These are phyloP conservation scores for Leptopilina clavipes DNA, from an alignment of 1,140 invertebrate genomes.

Conservation along the genomic window DNA sequence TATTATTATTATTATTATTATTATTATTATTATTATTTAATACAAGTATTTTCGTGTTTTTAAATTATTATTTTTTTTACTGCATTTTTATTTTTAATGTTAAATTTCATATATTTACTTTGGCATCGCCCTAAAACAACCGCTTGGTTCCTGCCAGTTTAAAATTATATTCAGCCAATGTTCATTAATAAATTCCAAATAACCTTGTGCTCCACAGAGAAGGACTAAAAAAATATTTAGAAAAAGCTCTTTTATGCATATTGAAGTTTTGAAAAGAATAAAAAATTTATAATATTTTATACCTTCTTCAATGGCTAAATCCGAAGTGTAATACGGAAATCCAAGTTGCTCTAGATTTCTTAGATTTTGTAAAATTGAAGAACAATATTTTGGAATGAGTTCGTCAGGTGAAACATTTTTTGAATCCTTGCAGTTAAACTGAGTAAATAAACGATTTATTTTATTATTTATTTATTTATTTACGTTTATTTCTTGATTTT, in stretches of 20 bases:
- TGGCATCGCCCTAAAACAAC: background rate
- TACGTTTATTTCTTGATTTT: background rate
- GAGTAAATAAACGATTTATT: background rate
- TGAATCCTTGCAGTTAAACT: background rate
- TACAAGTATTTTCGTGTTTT: too few species aligned
- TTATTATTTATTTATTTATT: too few species aligned
- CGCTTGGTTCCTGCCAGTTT: background rate
- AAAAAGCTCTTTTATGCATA: background rate
- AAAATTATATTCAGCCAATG: background rate
- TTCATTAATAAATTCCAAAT: background rate
- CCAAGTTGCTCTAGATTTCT: background rate
- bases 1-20: too few species aligned
- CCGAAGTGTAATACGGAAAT: background rate
- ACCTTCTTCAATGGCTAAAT: constrained; percentile 5
- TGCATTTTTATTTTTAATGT: too few species aligned
- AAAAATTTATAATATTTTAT: background rate
- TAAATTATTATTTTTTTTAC: too few species aligned
- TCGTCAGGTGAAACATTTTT: background rate
- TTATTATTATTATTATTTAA: too few species aligned
- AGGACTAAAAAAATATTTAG: background rate
- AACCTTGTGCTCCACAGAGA: background rate
- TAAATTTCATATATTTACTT: background rate
- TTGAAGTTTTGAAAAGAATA: background rate
- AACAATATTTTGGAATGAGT: background rate
- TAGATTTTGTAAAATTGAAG: constrained; percentile 22